Evolutionary conservation across 2,888 invertebrate species (phyloP).

Genomic region (Calameuta idolon): DNA sequence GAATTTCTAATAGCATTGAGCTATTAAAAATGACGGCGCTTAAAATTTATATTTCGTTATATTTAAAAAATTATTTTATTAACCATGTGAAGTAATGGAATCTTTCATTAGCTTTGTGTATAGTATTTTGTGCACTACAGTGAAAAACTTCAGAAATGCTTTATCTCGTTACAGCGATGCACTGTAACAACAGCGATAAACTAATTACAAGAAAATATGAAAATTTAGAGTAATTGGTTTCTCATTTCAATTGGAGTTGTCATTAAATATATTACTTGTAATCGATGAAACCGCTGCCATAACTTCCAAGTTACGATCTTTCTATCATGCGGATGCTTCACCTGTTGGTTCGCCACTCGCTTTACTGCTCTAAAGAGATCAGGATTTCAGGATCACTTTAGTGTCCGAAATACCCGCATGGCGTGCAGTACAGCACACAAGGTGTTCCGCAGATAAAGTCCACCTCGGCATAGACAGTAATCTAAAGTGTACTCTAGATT

Average conservation of each 20-base stretch:
- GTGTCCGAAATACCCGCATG: background rate
- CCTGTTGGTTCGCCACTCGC: constrained; percentile 57
- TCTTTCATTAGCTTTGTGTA: background rate
- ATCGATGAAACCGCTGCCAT: background rate
- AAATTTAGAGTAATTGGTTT: background rate
- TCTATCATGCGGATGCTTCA: constrained; percentile 35
- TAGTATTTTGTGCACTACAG: background rate
- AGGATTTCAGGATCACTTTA: constrained; percentile 39
- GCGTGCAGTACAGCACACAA: background rate
- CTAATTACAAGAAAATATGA: background rate
- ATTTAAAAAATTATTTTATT: background rate
- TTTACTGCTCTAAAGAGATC: constrained; percentile 47
- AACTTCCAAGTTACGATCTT: background rate
- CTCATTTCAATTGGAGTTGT: background rate
- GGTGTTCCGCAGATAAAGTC: background rate
- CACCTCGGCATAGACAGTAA: background rate
- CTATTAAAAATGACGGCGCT: background rate
- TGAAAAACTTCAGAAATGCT: background rate
- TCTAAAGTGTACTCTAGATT: background rate
- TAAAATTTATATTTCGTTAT: background rate
- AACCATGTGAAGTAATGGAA: background rate
- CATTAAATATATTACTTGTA: background rate
- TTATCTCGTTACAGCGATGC: background rate
- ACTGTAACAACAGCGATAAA: background rate
- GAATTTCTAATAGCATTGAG: constrained; percentile 36